Evolutionary conservation across 2,888 invertebrate species (phyloP), one percentile per base, ranked within the genome.

Genomic region (Cistogaster globosa): DNA sequence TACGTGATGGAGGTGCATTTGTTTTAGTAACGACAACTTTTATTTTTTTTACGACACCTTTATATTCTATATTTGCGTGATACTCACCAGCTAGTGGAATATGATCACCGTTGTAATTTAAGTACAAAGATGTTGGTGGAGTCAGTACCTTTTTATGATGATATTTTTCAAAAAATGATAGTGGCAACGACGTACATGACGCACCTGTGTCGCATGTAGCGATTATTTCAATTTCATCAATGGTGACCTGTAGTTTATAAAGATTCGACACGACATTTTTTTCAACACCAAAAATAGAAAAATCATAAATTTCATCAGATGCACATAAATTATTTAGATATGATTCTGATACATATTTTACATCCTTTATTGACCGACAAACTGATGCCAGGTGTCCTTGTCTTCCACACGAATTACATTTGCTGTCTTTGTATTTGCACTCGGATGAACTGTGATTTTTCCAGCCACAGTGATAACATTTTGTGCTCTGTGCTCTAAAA

Each of bases 381-480:
- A 38, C 11, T 9, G 38, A 38, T 38, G 38, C 38, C n/a, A 62
- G 14, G 32, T 51, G 72, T 16, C 60, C 60, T 20, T 51, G 48
- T 16, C 16, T 72, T 11, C 62, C 62, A 26, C 62, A 62, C 16
- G 58, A 60, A 20, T 68, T 26, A 36, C 74, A 83, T 8, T 60
- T 65, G 32, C 16, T 60, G 11, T 77, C 58, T 58, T 77, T 77
- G 53, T 67, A 77, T 26, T 55, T 74, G 63, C 63, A 63, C n/a
- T 20, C 8, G 14, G 53, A 14, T 20, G 74, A 74, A 36, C 20
- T 38, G 16, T 74, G 74, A 26, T 55, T 74, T 55, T 42, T 62
- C 74, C 63, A 74, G n/a, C 74, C 74, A 26, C 65, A 75, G 45
- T 78, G 63, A 18, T 53, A 68, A 53, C 77, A 77, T 14, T 63